Base-by-base conservation (phyloP, 2,888 invertebrate genomes). In the Yponomeuta evonymella region DNA sequence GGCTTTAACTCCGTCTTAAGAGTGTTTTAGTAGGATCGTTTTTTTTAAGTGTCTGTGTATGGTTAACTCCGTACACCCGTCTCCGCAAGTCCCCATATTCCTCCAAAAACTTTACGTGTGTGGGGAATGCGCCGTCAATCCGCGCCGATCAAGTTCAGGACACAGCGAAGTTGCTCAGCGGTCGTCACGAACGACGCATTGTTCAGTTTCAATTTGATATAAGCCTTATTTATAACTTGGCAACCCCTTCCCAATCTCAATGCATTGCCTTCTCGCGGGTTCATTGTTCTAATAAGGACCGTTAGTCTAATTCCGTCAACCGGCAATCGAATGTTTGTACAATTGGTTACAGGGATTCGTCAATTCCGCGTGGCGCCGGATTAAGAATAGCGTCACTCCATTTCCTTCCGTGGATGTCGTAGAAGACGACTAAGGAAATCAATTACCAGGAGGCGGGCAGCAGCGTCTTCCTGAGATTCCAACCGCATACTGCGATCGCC, bases 231-330 rank as follows among this genome's bases (percentile, higher is more conserved):
- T 81, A 79, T 83, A 81, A 70, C 72, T 43, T 64, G 48, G 8
- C 48, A 64, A 43, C 65, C 64, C 70, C 48, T 43, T 9, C 6
- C 6, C 58, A 70, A 15, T 62, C 69, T 12, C 69, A 36, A 48
- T 36, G 36, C 30, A 15, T 68, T n/a, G 10, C 23, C n/a, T 33
- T n/a, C 43, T 8, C 5, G 43, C 29, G 33, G 73, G 73, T 75
- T 75, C 75, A 77, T 80, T 70, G 77, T 73, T 75, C 74, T 68
- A 48, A 69, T 70, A 64, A 78, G 78, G 76, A 75, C 76, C 76
- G 75, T 81, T 70, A 70, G 81, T 82, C 81, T 81, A 83, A 83
- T 81, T 82, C 79, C 78, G 12, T 65, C 12, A 65, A 43, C 43
- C 51, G 12, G 29, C 29, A 30, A 65, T 29, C 65, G 30, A 29